Evolutionary conservation across 2,888 invertebrate species (phyloP), one percentile per base, ranked within the genome.

Genomic region (Ommatoiulus sabulosus): DNA sequence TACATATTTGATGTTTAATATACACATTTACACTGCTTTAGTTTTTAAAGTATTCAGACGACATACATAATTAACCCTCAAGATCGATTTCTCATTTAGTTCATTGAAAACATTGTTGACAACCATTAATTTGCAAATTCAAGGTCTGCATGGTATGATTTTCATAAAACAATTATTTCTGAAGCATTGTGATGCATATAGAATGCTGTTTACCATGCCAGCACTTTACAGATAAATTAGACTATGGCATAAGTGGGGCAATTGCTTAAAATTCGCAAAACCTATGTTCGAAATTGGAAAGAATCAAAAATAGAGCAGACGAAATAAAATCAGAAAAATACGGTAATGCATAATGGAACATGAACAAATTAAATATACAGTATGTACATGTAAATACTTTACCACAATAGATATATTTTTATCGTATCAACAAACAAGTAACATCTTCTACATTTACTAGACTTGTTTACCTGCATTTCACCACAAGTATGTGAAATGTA

Each of bases 31-130:
- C 35, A 35, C 2, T 1, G 35, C 35, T 15, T 52, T 8, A 52
- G 0, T 48, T 48, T 12, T 52, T 12, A 3, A 3, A 8, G 52
- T 15, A 52, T 3, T 52, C 15, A 8, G 15, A 52, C 12, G 52
- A 3, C 15, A 52, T 48, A 48, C 10, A 52, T 52, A 35, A 35
- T 12, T 4, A 72, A 72, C 8, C 3, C 8, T 72, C 72, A 6
- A 72, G 72, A 7, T 72, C 72, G 24, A 72, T 72, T 24, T 72
- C 72, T 72, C 24, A 72, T 72, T 72, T 72, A 72, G 72, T 72
- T 80, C 80, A 35, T 12, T 35, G 10, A 24, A 80, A 72, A n/a
- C 8, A 7, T 8, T 72, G 72, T 2, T 72, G 72, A 80, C 80
- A 24, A 35, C 20, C 12, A 80, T 35, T 7, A 80, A 80, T 35